These are phyloP conservation scores for Deroptyus accipitrinus DNA, from an alignment of 2,113 vertebrate genomes.

Conservation along the genomic window DNA sequence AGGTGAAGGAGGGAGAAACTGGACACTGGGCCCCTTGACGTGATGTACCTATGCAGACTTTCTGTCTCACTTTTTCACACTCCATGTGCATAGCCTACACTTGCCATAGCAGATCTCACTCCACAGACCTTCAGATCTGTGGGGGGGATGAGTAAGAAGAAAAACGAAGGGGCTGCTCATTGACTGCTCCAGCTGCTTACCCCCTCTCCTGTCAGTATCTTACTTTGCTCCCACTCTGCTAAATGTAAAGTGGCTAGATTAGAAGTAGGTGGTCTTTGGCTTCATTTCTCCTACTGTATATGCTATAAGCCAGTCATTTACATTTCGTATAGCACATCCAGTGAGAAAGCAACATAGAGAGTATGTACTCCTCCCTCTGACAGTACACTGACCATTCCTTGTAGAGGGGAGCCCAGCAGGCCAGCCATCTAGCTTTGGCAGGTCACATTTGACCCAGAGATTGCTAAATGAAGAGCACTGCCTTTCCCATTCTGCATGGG, in stretches of 20 bases:
- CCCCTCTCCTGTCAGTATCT: neutral
- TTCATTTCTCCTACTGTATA: neutral
- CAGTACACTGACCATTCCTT: neutral
- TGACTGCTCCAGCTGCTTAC: neutral
- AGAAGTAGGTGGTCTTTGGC: neutral
- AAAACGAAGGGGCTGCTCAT: neutral
- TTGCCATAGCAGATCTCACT: neutral
- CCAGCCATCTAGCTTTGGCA: neutral
- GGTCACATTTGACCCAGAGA: neutral
- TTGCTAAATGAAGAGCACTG: neutral
- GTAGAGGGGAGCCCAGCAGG: neutral
- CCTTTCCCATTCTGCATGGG: neutral
- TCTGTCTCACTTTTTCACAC: neutral
- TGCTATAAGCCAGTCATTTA: neutral
- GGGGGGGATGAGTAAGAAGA: neutral
- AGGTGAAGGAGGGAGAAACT: neutral
- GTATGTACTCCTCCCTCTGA: neutral
- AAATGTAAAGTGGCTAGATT: neutral
- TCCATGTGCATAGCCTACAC: neutral
- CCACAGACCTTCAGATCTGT: neutral
- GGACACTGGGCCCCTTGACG: neutral
- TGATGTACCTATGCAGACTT: neutral
- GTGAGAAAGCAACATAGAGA: neutral
- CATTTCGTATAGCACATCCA: neutral
- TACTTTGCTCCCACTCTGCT: neutral